These are phyloP conservation scores for Fulica atra DNA, from an alignment of 2,113 vertebrate species.

Conservation along the genomic window DNA sequence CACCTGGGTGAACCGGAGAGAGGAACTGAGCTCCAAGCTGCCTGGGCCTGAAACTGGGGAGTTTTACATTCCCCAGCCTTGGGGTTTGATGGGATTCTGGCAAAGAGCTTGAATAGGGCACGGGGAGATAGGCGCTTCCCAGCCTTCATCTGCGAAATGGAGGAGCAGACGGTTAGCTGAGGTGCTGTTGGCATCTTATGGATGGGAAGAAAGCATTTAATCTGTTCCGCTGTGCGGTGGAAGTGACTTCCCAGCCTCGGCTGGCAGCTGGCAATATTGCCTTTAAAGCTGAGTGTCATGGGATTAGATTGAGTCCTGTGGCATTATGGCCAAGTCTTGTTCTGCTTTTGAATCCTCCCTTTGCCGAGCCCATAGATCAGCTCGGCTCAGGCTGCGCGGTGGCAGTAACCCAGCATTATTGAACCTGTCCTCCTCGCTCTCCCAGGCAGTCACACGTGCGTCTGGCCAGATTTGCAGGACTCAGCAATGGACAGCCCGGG, in stretches of 20 bases:
- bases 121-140: not conserved
- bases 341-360: not conserved
- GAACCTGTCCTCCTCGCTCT: slow-evolving; percentile 59
- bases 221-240: not conserved
- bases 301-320: slow-evolving; percentile 27
- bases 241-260: not conserved
- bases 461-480: slow-evolving; percentile 65
- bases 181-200: not conserved
- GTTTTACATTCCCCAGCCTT: not conserved
- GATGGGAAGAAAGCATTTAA: not conserved
- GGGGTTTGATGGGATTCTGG: not conserved
- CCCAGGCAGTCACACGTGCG: slow-evolving; percentile 42
- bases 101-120: not conserved
- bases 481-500: slow-evolving; percentile 68
- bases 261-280: not conserved
- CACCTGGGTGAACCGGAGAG: not conserved
- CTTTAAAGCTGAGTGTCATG: not conserved
- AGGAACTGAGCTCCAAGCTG: not conserved
- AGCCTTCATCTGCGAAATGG: not conserved
- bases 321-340: not conserved
- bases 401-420: slow-evolving; percentile 81
- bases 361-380: not conserved
- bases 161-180: not conserved
- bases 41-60: not conserved
- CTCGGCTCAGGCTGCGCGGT: slow-evolving; percentile 25